Conservation (phyloP, 2,888 invertebrate genomes). For the Lasioglossum calceatum region DNA sequence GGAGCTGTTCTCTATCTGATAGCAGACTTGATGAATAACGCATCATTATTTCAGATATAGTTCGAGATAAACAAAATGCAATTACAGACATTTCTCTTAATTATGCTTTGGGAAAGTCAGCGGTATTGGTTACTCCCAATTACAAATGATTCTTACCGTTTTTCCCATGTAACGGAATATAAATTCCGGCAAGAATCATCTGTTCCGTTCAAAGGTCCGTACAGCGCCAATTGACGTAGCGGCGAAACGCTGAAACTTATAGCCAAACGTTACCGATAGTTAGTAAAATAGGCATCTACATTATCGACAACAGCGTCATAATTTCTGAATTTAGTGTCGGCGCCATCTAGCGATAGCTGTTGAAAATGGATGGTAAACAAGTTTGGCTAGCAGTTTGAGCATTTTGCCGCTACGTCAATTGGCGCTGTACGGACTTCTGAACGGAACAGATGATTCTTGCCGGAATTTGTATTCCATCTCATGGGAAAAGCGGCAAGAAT, state of each 20-base stretch:
- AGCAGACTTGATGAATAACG: background rate
- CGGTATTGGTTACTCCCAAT: too few species aligned
- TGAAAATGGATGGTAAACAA: too few species aligned
- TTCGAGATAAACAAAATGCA: background rate
- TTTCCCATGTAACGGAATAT: background rate
- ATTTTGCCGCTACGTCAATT: too few species aligned
- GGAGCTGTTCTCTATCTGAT: background rate
- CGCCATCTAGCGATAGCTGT: too few species aligned
- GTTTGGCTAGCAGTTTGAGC: too few species aligned
- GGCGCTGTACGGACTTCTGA: too few species aligned
- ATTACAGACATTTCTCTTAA: conserved; percentile 2
- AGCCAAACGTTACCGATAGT: background rate
- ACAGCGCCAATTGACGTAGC: background rate
- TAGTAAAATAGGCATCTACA: too few species aligned
- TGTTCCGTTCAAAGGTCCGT: background rate
- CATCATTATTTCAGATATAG: background rate
- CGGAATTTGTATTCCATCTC: too few species aligned
- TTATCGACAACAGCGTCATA: too few species aligned
- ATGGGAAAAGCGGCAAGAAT: too few species aligned
- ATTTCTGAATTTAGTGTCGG: too few species aligned
- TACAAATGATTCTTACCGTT: background rate
- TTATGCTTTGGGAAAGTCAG: background rate
- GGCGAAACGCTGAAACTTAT: background rate
- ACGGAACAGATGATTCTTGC: too few species aligned
- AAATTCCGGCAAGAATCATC: background rate